A percentile compares a stretch with the other conserved stretches of the same genome.
Evolutionary conservation across 2,797 vertebrate genomes (phyloP).

Genomic region (Sebastes nivosus): DNA sequence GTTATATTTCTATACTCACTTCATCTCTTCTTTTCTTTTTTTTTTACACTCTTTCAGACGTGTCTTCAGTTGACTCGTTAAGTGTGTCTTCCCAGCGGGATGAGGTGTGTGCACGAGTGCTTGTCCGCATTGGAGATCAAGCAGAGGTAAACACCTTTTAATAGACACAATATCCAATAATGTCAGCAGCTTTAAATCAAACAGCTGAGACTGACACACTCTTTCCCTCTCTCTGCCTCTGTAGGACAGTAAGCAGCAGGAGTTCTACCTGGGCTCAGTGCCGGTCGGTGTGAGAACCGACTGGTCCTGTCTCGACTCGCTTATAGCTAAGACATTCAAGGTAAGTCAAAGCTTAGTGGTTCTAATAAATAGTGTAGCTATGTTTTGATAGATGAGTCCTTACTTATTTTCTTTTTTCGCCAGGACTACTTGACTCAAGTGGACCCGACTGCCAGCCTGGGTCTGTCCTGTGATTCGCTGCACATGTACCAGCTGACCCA

Average conservation of each 20-base stretch:
- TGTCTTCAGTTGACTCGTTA: constrained; percentile 85
- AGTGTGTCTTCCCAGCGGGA: constrained; percentile 83
- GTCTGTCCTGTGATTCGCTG: constrained; percentile 90
- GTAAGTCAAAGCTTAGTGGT: constrained; percentile 68
- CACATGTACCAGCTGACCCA: constrained; percentile 90
- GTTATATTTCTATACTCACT: neutral
- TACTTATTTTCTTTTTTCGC: neutral
- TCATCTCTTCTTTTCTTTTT: neutral
- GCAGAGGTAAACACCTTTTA: constrained; percentile 82
- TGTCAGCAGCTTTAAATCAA: neutral
- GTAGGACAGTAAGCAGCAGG: constrained; percentile 90
- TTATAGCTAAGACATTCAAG: constrained; percentile 90
- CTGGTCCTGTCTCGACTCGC: constrained; percentile 91
- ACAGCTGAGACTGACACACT: neutral
- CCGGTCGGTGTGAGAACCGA: constrained; percentile 85
- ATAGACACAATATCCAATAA: neutral
- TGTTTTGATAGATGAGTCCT: neutral
- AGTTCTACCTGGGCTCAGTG: constrained; percentile 91
- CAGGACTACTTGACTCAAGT: constrained; percentile 93
- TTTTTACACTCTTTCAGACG: constrained; percentile 70
- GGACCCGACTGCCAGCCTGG: constrained; percentile 91
- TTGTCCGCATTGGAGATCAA: constrained; percentile 87
- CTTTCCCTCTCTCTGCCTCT: constrained; percentile 17
- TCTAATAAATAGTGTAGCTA: neutral
- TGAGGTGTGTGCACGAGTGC: constrained; percentile 82